Conservation (phyloP, 2,113 vertebrate genomes). For the Plestiodon gilberti region DNA sequence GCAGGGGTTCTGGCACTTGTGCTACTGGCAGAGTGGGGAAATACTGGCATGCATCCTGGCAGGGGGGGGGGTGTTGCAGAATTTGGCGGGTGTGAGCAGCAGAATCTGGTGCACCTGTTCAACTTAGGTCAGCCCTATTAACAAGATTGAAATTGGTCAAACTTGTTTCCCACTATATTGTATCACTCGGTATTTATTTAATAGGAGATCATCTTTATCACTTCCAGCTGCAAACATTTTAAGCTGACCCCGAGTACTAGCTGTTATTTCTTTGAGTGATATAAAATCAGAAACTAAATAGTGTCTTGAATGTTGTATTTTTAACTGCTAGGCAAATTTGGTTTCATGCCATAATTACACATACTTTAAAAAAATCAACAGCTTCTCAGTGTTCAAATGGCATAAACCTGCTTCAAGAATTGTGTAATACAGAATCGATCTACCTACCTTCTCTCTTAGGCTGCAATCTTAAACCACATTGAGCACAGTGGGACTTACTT, state of each 20-base stretch:
- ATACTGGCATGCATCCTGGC: too few relatives aligned
- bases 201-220: constrained; percentile 56
- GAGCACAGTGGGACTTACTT: too few relatives aligned
- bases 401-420: constrained; percentile 5
- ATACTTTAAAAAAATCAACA: constrained; percentile 37
- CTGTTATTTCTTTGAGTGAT: constrained; percentile 36
- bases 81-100: too few relatives aligned
- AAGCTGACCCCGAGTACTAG: constrained; percentile 57
- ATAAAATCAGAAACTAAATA: constrained; percentile 51
- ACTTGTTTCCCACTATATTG: constrained; percentile 56
- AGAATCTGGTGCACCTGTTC: too few relatives aligned
- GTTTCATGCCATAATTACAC: constrained; percentile 60
- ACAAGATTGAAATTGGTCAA: constrained; percentile 44
- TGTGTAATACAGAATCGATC: not conserved
- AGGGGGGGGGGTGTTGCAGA: too few relatives aligned
- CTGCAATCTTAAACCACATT: too few relatives aligned
- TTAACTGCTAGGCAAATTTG: constrained; percentile 47
- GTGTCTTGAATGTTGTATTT: constrained; percentile 41
- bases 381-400: constrained; percentile 44
- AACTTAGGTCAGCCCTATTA: too few relatives aligned
- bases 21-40: too few relatives aligned
- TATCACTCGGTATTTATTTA: constrained; percentile 58
- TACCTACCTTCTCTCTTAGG: constrained; percentile 43
- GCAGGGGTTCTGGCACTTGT: too few relatives aligned
- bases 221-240: constrained; percentile 58